Evolutionary conservation across 2,888 invertebrate species (phyloP).

Genomic region (Eilema sororculum): DNA sequence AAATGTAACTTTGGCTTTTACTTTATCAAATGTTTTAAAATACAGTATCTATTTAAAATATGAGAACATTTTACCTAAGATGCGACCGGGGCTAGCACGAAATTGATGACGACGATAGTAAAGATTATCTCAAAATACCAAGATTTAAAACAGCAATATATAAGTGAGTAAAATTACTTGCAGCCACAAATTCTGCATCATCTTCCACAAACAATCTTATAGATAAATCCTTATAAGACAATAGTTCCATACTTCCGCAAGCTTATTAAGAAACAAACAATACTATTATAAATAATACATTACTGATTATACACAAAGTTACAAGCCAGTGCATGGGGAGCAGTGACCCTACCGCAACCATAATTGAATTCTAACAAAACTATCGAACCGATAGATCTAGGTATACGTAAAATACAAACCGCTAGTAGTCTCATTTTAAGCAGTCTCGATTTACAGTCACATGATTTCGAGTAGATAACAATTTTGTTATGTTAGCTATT

Average conservation of each 20-base stretch:
- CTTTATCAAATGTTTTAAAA: too few relatives aligned
- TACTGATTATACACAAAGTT: constrained; percentile 38
- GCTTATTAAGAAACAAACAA: constrained; percentile 43
- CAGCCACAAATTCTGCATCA: not conserved
- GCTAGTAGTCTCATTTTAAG: constrained; percentile 20
- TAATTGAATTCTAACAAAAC: constrained; percentile 79
- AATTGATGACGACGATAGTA: too few relatives aligned
- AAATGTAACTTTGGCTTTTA: too few relatives aligned
- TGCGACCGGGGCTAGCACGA: too few relatives aligned
- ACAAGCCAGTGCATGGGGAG: constrained; percentile 54
- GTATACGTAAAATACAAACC: constrained; percentile 62
- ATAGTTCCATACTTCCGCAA: constrained; percentile 13
- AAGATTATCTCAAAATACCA: not conserved
- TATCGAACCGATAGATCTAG: constrained; percentile 78
- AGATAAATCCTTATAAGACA: constrained; percentile 21
- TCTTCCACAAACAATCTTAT: constrained; percentile 13
- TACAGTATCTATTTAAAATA: too few relatives aligned
- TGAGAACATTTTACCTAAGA: too few relatives aligned
- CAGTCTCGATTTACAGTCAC: not conserved
- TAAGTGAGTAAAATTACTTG: not conserved
- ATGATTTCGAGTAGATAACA: not conserved
- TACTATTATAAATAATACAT: constrained; percentile 36
- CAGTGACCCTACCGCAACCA: constrained; percentile 58
- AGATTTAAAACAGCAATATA: not conserved
- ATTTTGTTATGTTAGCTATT: not conserved